Evolutionary conservation across 1,140 invertebrate species (phyloP), one percentile per base, ranked within the genome.

Genomic region (Samia ricini): DNA sequence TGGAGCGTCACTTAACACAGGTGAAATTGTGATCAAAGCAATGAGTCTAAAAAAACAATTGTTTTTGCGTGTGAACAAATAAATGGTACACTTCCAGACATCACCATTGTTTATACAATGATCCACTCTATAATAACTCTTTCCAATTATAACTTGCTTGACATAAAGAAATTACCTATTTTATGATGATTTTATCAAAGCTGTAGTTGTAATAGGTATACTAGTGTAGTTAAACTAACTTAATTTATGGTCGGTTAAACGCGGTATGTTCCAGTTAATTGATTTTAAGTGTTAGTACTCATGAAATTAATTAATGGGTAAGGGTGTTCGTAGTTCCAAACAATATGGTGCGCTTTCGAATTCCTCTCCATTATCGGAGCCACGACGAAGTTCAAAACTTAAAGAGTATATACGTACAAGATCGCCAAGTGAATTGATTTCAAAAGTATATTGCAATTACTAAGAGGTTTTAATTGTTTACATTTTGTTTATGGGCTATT

Each of bases 331-430:
- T 21, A 23, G 15, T 24, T 21, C 15, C 19, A 22, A n/a, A 55
- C 52, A 55, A 55, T 55, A 24, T 55, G 52, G 52, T 3, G 22
- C 52, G 18, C 52, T 24, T 23, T 10, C 52, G 7, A 55, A 24
- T 55, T 55, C 22, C 5, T 2, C 52, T 22, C n/a, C 33, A n/a
- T 55, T 24, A n/a, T n/a, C 15, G 50, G 15, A 22, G 52, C 12
- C 52, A 55, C 7, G 10, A 55, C 7, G 10, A 15, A 23, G 52
- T 55, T 55, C 4, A 8, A 22, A 24, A 55, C 1, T 55, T 23
- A 12, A 42, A 42, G 10, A 42, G 15, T 42, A 12, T 15, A 15
- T 12, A 42, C 33, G 15, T 42, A 15, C 15, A 15, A 42, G 33
- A 42, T 42, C n/a, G 15, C n/a, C n/a, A n/a, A n/a, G n/a, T 42